A percentile compares a stretch with the other conserved stretches of the same genome.
These are phyloP conservation scores for Troglohyphantes excavatus DNA, from an alignment of 2,888 invertebrate genomes.

Conservation along the genomic window DNA sequence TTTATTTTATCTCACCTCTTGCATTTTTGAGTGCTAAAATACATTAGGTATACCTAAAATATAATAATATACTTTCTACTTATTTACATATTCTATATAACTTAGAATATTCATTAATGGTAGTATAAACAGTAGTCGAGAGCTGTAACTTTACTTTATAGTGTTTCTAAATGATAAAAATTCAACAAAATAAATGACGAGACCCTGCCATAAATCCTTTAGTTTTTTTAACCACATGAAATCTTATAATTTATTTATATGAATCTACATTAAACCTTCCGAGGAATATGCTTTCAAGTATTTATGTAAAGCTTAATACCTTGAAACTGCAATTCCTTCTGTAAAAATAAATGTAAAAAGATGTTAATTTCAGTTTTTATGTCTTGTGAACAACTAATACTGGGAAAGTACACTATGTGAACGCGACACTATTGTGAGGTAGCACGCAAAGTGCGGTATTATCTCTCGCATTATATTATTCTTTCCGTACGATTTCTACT, in stretches of 20 bases:
- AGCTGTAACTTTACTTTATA: too few relatives aligned
- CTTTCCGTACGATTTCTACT: neutral
- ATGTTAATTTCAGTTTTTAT: slow-evolving; percentile 16
- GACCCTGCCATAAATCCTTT: too few relatives aligned
- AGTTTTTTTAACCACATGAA: neutral
- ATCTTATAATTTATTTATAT: neutral
- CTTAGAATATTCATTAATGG: too few relatives aligned
- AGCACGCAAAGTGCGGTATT: slow-evolving; percentile 5
- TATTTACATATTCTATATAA: too few relatives aligned
- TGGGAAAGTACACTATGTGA: neutral
- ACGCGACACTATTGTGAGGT: slow-evolving; percentile 1
- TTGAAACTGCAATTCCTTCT: neutral
- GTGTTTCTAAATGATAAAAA: too few relatives aligned
- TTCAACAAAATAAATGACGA: too few relatives aligned
- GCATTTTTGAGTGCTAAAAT: too few relatives aligned
- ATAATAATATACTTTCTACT: too few relatives aligned
- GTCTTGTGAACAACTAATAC: neutral
- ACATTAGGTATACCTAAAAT: too few relatives aligned
- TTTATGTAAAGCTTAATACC: neutral
- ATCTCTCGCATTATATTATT: neutral
- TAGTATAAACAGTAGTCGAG: too few relatives aligned
- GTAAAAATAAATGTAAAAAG: neutral
- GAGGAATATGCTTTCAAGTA: neutral
- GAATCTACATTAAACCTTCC: neutral
- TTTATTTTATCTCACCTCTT: too few relatives aligned